Evolutionary conservation across 2,113 vertebrate species (phyloP).

Genomic region (Thinocorus orbignyianus): DNA sequence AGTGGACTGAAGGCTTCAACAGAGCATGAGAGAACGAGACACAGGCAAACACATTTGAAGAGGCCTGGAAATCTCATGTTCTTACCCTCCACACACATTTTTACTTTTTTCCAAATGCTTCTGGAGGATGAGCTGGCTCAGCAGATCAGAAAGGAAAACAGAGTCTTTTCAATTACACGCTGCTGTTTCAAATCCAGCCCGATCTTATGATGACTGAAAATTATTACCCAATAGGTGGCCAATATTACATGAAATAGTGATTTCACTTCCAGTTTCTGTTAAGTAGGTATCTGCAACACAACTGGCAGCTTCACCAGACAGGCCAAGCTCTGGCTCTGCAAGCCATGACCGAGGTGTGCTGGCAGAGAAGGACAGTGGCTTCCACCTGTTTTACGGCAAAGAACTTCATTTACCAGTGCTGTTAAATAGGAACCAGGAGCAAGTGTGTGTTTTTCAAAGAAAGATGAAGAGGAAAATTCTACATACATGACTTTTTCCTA

Average conservation of each 20-base stretch:
- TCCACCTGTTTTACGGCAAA: not conserved
- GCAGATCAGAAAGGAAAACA: not conserved
- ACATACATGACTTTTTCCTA: not conserved
- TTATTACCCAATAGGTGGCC: not conserved
- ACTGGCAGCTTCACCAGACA: not conserved
- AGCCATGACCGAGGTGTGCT: not conserved
- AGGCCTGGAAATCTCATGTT: not conserved
- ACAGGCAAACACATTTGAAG: not conserved
- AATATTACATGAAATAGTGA: not conserved
- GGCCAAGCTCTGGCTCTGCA: not conserved
- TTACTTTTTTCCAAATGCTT: not conserved
- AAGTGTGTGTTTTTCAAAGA: not conserved
- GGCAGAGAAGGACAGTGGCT: not conserved
- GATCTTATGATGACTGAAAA: not conserved
- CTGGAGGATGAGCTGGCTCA: not conserved
- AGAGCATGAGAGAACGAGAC: rapidly evolving
- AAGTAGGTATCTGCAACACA: not conserved
- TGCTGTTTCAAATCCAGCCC: not conserved
- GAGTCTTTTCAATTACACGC: not conserved
- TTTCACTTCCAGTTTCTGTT: constrained; percentile 8
- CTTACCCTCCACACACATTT: not conserved
- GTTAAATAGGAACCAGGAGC: not conserved
- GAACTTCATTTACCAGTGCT: not conserved
- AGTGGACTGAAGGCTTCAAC: not conserved
- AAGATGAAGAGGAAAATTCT: not conserved